Conservation (phyloP, 2,888 invertebrate genomes). For the Perizoma affinitatum region DNA sequence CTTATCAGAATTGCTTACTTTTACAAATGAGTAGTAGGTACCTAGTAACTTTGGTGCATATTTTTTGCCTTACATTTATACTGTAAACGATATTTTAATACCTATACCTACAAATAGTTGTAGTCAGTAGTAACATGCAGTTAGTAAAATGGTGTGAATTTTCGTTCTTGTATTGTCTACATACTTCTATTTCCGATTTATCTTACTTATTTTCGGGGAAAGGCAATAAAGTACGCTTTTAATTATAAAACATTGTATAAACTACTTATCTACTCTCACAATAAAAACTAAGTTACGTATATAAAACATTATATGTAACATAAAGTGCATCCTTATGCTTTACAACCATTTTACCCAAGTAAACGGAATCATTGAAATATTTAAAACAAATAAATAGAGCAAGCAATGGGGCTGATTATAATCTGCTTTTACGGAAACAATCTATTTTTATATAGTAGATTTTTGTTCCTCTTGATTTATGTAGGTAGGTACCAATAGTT, state of each 20-base stretch:
- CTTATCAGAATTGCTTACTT: slow-evolving; percentile 36
- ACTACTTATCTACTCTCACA: slow-evolving; percentile 54
- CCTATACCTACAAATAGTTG: too few relatives aligned
- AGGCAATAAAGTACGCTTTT: slow-evolving; percentile 89
- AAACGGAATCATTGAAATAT: too few relatives aligned
- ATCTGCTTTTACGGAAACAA: slow-evolving; percentile 6
- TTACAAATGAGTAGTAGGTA: slow-evolving; percentile 4
- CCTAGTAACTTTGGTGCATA: slow-evolving; percentile 7
- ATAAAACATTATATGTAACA: neutral
- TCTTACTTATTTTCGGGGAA: slow-evolving; percentile 82
- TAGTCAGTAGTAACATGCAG: neutral
- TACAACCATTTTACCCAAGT: too few relatives aligned
- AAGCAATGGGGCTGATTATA: slow-evolving; percentile 59
- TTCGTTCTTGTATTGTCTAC: slow-evolving; percentile 17
- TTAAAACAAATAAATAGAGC: slow-evolving; percentile 31
- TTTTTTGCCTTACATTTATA: neutral
- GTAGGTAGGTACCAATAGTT: slow-evolving; percentile 51
- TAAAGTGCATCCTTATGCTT: neutral
- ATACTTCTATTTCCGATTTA: slow-evolving; percentile 48
- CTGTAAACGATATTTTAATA: too few relatives aligned
- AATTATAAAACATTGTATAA: slow-evolving; percentile 65
- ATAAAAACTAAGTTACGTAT: slow-evolving; percentile 14
- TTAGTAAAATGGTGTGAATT: slow-evolving; percentile 7
- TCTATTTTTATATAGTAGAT: slow-evolving; percentile 49
- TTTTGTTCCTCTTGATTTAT: slow-evolving; percentile 70